Evolutionary conservation across 2,797 vertebrate genomes (phyloP).

Genomic region (Trematomus bernacchii): DNA sequence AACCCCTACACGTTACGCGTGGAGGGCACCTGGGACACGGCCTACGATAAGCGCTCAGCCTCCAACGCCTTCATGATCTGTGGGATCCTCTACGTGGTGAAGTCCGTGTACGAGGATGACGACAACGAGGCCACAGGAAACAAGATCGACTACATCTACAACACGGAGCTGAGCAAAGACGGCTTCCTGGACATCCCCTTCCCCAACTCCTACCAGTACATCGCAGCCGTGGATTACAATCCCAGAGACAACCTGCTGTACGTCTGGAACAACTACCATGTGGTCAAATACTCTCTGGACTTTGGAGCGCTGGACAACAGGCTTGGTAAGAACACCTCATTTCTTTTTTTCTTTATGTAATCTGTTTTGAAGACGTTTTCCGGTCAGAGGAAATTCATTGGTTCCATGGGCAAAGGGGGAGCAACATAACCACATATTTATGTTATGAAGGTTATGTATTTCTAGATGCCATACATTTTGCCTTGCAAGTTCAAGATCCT

Average conservation of each 20-base stretch:
- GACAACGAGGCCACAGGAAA: slow-evolving; percentile 99
- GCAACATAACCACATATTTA: neutral
- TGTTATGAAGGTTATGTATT: too few relatives aligned
- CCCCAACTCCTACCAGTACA: slow-evolving; percentile 99
- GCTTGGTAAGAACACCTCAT: slow-evolving; percentile 86
- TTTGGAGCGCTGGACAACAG: slow-evolving; percentile 95
- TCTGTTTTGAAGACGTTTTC: neutral
- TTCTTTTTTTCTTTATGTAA: neutral
- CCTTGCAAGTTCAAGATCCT: neutral
- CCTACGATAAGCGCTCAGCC: slow-evolving; percentile 97
- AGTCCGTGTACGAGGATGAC: slow-evolving; percentile 97
- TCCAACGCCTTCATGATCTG: slow-evolving; percentile 99
- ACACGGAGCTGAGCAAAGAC: slow-evolving; percentile 97
- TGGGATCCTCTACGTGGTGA: slow-evolving; percentile 98
- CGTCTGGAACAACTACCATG: slow-evolving; percentile 99
- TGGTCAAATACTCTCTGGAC: slow-evolving; percentile 98
- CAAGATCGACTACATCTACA: slow-evolving; percentile 99
- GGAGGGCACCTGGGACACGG: slow-evolving; percentile 98
- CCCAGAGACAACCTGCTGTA: slow-evolving; percentile 99
- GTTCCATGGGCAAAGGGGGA: neutral
- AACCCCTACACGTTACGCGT: slow-evolving; percentile 97
- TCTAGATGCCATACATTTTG: too few relatives aligned
- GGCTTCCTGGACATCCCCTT: slow-evolving; percentile 96
- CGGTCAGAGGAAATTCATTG: neutral
- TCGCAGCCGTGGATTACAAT: slow-evolving; percentile 99